phyloP scores from a whole-genome alignment of 2,888 invertebrate genomes.

The Eremobia ochroleuca region DNA sequence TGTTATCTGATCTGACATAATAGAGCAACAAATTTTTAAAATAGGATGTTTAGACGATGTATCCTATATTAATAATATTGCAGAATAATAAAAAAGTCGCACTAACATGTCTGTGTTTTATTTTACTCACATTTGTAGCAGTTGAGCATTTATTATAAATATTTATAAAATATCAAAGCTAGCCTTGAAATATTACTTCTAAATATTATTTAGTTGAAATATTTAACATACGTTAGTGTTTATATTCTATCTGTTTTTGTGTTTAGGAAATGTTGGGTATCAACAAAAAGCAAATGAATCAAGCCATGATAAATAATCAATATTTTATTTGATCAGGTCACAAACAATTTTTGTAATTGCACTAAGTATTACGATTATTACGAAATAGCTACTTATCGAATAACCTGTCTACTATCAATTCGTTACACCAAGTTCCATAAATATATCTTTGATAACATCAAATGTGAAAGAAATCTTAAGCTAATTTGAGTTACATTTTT shows the following conservation, averaged over 20 bases:
- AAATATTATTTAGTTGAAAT: conserved; percentile 27
- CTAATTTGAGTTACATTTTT: conserved; percentile 78
- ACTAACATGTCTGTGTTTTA: conserved; percentile 78
- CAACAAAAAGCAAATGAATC: conserved; percentile 48
- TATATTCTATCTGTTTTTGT: conserved; percentile 4
- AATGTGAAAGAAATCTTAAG: conserved; percentile 31
- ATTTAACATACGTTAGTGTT: conserved; percentile 16
- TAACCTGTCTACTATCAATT: conserved; percentile 7
- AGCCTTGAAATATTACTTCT: conserved; percentile 3
- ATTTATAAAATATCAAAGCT: conserved; percentile 34
- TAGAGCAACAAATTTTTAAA: conserved; percentile 76
- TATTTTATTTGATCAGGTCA: conserved; percentile 73
- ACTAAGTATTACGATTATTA: conserved; percentile 45
- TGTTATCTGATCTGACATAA: conserved; percentile 80
- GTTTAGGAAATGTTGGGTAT: conserved; percentile 8
- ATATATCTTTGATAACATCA: conserved; percentile 54
- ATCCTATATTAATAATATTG: conserved; percentile 84
- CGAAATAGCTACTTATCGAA: conserved; percentile 51
- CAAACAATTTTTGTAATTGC: conserved; percentile 59
- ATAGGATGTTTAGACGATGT: conserved; percentile 81
- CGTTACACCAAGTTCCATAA: conserved; percentile 54
- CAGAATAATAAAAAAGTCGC: conserved; percentile 86
- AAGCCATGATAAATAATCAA: conserved; percentile 70
- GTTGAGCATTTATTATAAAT: conserved; percentile 34
- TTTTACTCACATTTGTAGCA: conserved; percentile 60